Evolutionary conservation across 2,113 vertebrate genomes (phyloP), one percentile per base, ranked within the genome.

Genomic region (Chaetops frenatus): DNA sequence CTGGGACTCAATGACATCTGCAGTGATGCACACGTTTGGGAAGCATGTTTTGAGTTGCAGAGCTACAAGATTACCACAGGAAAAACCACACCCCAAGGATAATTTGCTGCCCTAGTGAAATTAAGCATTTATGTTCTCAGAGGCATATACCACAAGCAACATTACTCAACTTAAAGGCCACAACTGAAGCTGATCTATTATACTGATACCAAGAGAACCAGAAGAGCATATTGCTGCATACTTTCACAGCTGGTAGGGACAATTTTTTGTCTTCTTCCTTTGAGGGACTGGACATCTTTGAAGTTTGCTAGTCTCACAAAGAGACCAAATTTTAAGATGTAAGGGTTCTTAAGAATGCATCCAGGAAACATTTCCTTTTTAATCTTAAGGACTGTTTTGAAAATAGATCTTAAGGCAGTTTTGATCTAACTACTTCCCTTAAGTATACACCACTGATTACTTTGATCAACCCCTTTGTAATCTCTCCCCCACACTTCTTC

Each of bases 361-460:
- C 86, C 84, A 95, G 92, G 90, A 95, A 95, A 86, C 54, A 58
- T 51, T 91, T 95, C 88, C 58, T 95, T 93, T 94, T 94, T 62
- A 73, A 83, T 96, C 71, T 86, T 80, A 51, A 93, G 47, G 64
- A 70, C 40, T 80, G 44, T 82, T 94, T 80, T 71, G 58, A 93
- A 92, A 92, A 50, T 2, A 86, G 62, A 70, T 86, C 78, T 92
- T 83, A 73, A 44, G 76, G 71, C 51, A 67, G 79, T 88, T 95
- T 73, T 93, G 87, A 86, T 88, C 27, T 80, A 85, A n/a, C 71
- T 77, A 66, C 60, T 90, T 95, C 92, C 93, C 66, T 73, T 71
- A 77, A 91, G 60, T 44, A 71, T 25, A 86, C 12, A 60, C 27
- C 23, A 56, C 62, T 11, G 14, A 83, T 40, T 58, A 58, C 90